Conservation (phyloP, 2,888 invertebrate species). For the Thymelicus lineola region DNA sequence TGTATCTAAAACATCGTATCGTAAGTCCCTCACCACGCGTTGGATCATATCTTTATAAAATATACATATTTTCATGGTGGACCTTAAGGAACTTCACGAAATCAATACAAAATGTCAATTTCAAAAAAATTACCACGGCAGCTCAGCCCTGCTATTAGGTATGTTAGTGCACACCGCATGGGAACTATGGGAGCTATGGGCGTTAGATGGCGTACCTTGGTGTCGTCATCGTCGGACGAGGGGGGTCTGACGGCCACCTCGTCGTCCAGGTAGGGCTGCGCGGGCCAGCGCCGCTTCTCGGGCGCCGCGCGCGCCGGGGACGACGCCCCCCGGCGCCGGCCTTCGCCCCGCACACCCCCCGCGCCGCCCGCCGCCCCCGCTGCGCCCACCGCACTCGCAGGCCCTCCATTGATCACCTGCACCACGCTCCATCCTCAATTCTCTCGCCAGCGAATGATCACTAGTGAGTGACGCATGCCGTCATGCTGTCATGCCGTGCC, state of each 20-base stretch:
- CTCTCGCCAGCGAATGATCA: slow-evolving; percentile 38
- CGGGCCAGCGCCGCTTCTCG: slow-evolving; percentile 91
- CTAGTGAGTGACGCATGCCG: slow-evolving; percentile 41
- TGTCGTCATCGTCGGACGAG: slow-evolving; percentile 70
- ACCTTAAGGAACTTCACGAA: not conserved
- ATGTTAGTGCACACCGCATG: slow-evolving; percentile 49
- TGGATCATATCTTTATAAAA: no score
- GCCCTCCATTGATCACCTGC: slow-evolving; percentile 79
- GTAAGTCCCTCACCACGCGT: no score
- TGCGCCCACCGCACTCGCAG: slow-evolving; percentile 54
- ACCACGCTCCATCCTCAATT: slow-evolving; percentile 25
- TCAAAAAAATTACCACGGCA: not conserved
- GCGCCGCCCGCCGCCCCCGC: slow-evolving; percentile 51
- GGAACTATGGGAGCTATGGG: slow-evolving; percentile 49
- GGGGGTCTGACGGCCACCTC: slow-evolving; percentile 59
- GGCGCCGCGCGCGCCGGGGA: slow-evolving; percentile 85
- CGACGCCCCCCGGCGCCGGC: slow-evolving; percentile 73
- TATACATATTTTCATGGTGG: no score
- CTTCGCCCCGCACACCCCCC: slow-evolving; percentile 55
- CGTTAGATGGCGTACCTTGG: slow-evolving; percentile 65
- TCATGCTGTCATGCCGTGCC: not conserved
- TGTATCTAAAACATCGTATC: no score
- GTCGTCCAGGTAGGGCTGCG: slow-evolving; percentile 62
- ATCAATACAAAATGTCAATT: not conserved
- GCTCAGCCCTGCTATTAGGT: not conserved